Conservation (phyloP, 2,113 vertebrate species). For the Hemichromis elongatus region DNA sequence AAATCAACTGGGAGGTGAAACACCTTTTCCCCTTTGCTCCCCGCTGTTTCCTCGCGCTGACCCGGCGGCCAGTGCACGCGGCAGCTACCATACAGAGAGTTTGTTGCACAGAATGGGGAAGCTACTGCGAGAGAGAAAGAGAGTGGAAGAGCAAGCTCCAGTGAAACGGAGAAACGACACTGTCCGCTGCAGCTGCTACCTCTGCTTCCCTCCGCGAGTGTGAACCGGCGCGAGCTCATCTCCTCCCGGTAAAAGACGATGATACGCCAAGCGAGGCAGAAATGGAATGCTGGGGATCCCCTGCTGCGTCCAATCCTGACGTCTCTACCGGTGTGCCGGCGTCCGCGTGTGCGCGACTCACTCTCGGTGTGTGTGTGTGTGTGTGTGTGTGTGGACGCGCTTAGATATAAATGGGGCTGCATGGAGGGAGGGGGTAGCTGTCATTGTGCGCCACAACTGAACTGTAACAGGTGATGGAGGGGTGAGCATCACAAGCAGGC, state of each 20-base stretch:
- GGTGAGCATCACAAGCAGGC: background rate
- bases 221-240: constrained; percentile 41
- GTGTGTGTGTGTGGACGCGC: background rate
- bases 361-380: background rate
- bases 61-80: background rate
- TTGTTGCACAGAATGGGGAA: background rate
- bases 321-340: constrained; percentile 22
- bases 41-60: background rate
- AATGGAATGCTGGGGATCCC: constrained; percentile 58
- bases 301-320: constrained; percentile 67
- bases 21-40: background rate
- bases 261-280: constrained; percentile 56
- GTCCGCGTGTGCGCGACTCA: background rate
- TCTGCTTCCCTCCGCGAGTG: constrained; percentile 30
- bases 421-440: constrained; percentile 1
- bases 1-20: background rate
- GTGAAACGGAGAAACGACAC: background rate
- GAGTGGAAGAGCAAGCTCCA: background rate
- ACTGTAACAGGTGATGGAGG: constrained; percentile 15
- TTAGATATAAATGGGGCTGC: background rate
- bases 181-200: constrained; percentile 23
- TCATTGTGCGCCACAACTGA: constrained; percentile 2
- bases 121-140: background rate
- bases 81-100: background rate
- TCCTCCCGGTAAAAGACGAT: constrained; percentile 51